Evolutionary conservation across 2,797 vertebrate species (phyloP).

Genomic region (Danio kyathit): DNA sequence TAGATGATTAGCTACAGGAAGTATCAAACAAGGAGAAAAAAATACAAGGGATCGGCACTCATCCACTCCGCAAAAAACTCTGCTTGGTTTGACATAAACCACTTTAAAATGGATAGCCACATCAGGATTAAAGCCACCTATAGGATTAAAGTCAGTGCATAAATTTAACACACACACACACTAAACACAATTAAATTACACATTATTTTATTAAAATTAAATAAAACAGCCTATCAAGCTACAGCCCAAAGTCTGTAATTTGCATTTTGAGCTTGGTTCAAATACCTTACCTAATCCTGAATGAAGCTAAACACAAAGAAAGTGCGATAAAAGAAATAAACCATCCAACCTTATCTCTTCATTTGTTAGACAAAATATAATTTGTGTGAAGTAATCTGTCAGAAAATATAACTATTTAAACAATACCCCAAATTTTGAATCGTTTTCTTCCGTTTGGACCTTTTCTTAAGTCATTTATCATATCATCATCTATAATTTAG

Average conservation of each 20-base stretch:
- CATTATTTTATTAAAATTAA: not conserved
- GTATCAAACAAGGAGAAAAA: not conserved
- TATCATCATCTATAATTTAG: not conserved
- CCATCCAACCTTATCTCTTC: not conserved
- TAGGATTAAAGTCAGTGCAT: no score
- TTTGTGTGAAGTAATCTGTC: not conserved
- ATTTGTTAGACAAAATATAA: not conserved
- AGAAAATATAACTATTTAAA: no score
- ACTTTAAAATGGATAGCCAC: not conserved
- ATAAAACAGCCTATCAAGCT: slow-evolving; percentile 11
- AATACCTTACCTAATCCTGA: slow-evolving; percentile 51
- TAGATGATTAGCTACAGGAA: not conserved
- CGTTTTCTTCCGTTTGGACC: not conserved
- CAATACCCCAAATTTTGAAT: not conserved
- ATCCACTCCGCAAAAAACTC: not conserved
- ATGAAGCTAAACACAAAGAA: slow-evolving; percentile 33
- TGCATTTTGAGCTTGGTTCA: slow-evolving; percentile 48
- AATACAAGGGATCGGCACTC: not conserved
- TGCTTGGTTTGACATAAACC: not conserved
- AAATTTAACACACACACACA: no score
- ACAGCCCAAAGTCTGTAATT: slow-evolving; percentile 52
- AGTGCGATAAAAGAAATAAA: not conserved
- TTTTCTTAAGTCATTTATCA: no score
- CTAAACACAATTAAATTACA: not conserved
- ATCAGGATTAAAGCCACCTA: no score